phyloP scores from a whole-genome alignment of 2,113 vertebrate genomes.

The Peromyscus californicus region DNA sequence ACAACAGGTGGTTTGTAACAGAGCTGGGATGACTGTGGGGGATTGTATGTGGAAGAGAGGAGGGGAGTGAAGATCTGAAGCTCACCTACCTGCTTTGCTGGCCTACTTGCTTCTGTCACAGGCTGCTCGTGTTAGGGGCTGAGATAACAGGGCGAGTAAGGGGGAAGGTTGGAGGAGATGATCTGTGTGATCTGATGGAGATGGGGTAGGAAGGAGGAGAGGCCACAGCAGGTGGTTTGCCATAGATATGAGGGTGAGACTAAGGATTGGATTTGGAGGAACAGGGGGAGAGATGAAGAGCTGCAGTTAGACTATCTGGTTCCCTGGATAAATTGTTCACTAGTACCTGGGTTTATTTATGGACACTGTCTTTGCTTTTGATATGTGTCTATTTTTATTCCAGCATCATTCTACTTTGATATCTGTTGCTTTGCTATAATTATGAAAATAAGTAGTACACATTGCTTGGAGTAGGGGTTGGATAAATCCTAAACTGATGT shows the following conservation, averaged over 20 bases:
- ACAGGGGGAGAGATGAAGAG: not conserved
- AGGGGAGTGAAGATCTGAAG: not conserved
- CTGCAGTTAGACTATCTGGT: not conserved
- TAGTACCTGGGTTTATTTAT: not conserved
- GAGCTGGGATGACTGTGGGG: not conserved
- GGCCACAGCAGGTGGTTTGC: not conserved
- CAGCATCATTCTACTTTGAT: not conserved
- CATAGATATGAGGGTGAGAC: not conserved
- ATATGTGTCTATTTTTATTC: not conserved
- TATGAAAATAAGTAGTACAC: not conserved
- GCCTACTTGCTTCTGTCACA: not conserved
- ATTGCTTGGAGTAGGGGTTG: not conserved
- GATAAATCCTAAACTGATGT: not conserved
- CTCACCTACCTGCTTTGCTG: not conserved
- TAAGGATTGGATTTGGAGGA: not conserved
- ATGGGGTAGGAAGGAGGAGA: not conserved
- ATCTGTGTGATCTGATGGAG: not conserved
- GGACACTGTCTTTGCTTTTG: not conserved
- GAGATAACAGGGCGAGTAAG: not conserved
- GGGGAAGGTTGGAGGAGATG: not conserved
- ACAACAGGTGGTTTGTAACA: not conserved
- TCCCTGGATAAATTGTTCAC: not conserved
- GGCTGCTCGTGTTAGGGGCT: too few relatives aligned
- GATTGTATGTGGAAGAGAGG: not conserved
- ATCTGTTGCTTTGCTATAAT: not conserved